phyloP scores from a whole-genome alignment of 2,113 vertebrate species.

The Toxostoma redivivum region DNA sequence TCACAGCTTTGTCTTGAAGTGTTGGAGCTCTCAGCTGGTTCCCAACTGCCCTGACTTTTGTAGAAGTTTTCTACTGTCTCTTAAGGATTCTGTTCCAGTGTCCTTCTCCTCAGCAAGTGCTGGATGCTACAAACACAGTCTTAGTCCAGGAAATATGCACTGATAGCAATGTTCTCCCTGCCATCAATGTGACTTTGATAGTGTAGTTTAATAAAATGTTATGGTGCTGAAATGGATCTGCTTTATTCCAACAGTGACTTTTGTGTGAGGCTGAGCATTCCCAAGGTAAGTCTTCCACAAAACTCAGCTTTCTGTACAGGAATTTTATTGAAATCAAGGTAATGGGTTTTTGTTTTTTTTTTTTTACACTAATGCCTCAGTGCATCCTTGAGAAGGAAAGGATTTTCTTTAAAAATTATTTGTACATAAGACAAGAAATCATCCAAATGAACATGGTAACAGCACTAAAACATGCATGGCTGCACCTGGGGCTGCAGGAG shows the following conservation, averaged over 20 bases:
- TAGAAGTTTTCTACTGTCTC: conserved; percentile 56
- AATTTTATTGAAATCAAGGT: conserved; percentile 52
- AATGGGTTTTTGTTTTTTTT: no score
- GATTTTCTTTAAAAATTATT: conserved; percentile 36
- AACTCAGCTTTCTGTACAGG: background rate
- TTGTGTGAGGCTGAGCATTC: background rate
- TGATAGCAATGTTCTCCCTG: conserved; percentile 45
- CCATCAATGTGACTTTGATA: conserved; percentile 66
- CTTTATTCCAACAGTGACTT: background rate
- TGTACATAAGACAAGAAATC: conserved; percentile 34
- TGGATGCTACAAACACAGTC: background rate
- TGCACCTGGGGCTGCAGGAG: background rate
- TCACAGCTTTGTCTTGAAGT: background rate
- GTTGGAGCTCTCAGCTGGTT: background rate
- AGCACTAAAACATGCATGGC: conserved; percentile 22
- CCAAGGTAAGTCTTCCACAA: background rate
- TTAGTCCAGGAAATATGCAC: conserved; percentile 20
- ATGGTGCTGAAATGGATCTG: conserved; percentile 34
- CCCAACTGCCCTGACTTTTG: conserved; percentile 16
- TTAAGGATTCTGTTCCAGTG: background rate
- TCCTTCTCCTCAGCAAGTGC: conserved; percentile 2
- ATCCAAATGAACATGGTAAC: background rate
- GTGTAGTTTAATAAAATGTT: conserved; percentile 70
- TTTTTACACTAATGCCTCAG: conserved; percentile 53
- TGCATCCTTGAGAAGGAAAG: conserved; percentile 34